These are phyloP conservation scores for Drosophila pandora DNA, from an alignment of 1,140 invertebrate genomes.

Conservation along the genomic window DNA sequence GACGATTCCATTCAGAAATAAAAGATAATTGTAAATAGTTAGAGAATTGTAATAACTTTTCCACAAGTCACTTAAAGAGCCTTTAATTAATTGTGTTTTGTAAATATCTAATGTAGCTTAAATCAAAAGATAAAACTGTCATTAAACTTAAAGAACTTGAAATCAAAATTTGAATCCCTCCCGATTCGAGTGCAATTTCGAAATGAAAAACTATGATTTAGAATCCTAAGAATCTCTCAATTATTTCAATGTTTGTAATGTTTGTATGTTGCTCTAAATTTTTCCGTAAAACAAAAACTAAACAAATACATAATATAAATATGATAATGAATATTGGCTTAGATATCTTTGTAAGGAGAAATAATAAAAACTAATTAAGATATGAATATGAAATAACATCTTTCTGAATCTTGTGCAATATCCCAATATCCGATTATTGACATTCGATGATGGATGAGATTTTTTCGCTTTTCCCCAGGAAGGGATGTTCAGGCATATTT, in stretches of 20 bases:
- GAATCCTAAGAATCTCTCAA: constrained; percentile 33
- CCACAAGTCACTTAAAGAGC: constrained; percentile 41
- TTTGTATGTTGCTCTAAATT: constrained; percentile 74
- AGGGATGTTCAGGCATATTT: constrained; percentile 7
- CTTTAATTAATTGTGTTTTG: constrained; percentile 54
- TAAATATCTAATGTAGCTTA: constrained; percentile 66
- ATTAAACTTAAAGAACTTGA: constrained; percentile 31
- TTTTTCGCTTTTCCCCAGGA: not conserved
- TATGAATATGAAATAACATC: constrained; percentile 48
- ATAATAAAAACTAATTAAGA: constrained; percentile 57
- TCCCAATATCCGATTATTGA: constrained; percentile 27
- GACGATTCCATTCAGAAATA: constrained; percentile 31
- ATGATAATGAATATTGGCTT: constrained; percentile 38
- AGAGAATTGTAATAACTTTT: constrained; percentile 58
- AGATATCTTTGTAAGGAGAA: constrained; percentile 53
- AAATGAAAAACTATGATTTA: constrained; percentile 38
- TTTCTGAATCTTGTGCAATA: constrained; percentile 24
- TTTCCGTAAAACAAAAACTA: constrained; percentile 43
- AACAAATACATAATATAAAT: constrained; percentile 56
- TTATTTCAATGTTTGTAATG: constrained; percentile 75
- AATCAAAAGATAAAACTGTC: constrained; percentile 51
- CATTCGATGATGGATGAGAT: constrained; percentile 62
- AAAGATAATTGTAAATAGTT: constrained; percentile 61
- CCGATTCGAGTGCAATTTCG: constrained; percentile 58
- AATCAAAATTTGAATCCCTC: constrained; percentile 51